Evolutionary conservation across 2,888 invertebrate species (phyloP).

Genomic region (Epinotia demarniana): DNA sequence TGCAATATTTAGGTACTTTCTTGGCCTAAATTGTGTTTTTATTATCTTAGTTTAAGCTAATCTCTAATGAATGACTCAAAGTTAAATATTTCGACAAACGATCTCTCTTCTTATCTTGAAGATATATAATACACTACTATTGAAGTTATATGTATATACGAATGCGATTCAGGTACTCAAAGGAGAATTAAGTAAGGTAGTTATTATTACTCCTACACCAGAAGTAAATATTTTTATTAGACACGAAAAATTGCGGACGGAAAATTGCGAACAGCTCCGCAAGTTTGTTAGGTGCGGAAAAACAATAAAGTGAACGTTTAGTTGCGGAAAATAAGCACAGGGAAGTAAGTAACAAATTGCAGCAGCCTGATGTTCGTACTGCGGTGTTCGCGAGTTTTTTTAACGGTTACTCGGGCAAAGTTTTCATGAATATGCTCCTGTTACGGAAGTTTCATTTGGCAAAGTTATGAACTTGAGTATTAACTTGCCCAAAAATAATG

Average conservation of each 20-base stretch:
- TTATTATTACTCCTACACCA: too few relatives aligned
- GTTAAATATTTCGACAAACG: background rate
- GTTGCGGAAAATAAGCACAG: constrained; percentile 26
- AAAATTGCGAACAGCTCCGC: constrained; percentile 28
- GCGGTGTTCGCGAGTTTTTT: background rate
- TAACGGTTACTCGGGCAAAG: background rate
- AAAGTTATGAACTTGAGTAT: background rate
- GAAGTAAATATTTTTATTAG: background rate
- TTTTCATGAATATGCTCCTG: background rate
- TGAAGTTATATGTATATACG: background rate
- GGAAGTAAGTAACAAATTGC: constrained; percentile 10
- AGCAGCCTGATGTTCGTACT: background rate
- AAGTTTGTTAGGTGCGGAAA: constrained; percentile 28
- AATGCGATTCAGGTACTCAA: background rate
- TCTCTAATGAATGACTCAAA: background rate
- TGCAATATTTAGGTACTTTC: background rate
- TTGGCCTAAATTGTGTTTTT: too few relatives aligned
- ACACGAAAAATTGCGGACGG: constrained; percentile 22
- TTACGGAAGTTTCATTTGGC: background rate
- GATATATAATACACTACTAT: background rate
- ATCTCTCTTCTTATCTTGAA: background rate
- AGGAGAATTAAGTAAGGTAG: background rate
- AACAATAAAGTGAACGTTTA: constrained; percentile 29
- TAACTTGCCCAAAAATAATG: background rate
- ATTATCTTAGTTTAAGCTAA: background rate